phyloP scores from a whole-genome alignment of 2,113 vertebrate genomes.

The Aspiorhynchus laticeps region DNA sequence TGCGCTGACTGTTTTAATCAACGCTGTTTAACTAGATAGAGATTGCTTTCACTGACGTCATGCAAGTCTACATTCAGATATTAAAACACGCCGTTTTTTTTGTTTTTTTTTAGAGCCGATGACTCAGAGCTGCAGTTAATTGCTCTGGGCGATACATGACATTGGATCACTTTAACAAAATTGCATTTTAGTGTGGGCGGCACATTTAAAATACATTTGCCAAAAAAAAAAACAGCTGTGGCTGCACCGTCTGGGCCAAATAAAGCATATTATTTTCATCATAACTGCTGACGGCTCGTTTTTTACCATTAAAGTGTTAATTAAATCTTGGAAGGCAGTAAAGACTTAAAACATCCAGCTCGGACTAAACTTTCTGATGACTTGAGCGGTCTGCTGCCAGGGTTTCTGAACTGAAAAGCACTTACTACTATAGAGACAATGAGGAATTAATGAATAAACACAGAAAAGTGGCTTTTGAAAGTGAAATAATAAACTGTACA shows the following conservation, averaged over 20 bases:
- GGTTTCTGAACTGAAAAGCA: background rate
- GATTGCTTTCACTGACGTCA: constrained; percentile 10
- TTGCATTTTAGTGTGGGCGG: constrained; percentile 3
- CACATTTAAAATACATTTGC: constrained; percentile 19
- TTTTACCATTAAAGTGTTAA: constrained; percentile 8
- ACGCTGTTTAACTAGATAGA: background rate
- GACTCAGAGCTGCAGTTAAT: constrained; percentile 18
- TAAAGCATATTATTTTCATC: constrained; percentile 16
- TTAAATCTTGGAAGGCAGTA: constrained; percentile 10
- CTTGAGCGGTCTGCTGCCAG: background rate
- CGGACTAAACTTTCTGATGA: background rate
- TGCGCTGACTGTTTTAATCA: background rate
- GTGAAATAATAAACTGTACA: background rate
- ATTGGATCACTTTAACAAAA: constrained; percentile 20
- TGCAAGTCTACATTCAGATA: background rate
- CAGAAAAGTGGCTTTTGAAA: background rate
- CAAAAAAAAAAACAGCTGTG: background rate
- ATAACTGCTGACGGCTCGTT: background rate
- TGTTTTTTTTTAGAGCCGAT: background rate
- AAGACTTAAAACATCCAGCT: background rate
- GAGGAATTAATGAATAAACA: constrained; percentile 2
- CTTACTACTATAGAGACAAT: background rate
- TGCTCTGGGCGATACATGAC: background rate
- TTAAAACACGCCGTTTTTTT: no score
- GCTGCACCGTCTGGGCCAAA: background rate